Evolutionary conservation across 2,888 invertebrate species (phyloP), one percentile per base, ranked within the genome.

Genomic region (Hydropsyche betteni): DNA sequence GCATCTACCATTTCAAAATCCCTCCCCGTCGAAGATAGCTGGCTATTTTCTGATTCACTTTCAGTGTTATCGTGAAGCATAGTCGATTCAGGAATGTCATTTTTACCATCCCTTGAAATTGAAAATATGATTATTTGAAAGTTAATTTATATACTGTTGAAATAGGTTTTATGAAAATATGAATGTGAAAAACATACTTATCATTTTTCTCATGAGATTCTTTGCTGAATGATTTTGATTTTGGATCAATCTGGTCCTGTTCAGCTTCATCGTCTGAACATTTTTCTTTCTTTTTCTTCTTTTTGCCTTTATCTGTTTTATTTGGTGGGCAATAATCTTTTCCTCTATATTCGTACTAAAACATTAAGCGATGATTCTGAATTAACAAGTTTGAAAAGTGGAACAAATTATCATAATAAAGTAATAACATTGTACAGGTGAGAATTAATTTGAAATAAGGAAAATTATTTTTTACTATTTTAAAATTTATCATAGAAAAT

Each of bases 1-100:
- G 90, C 89, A 81, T 94, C 94, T 72, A 96, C 92, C 83, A 95
- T 94, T 86, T 95, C 96, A 84, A 95, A 95, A 87, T 96, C 95
- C 81, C 93, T 91, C 80, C 93, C 95, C 0, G 93, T 93, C 80
- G 93, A 93, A 12, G 94, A 94, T 74, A 93, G 90, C 82, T 92
- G 92, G 81, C 93, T 93, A 81, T 91, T 90, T 83, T 93, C 94
- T 0, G 93, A 93, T 81, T 95, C 95, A 12, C 94, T 94, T 0
- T 94, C 94, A 0, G 84, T 83, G 68, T 86, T 87, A 70, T 87
- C 80, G 85, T 12, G 74, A 34, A 14, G 80, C 75, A 68, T 80
- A 64, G 74, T 52, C 12, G 74, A 68, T 69, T 79, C 80, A 4
- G 80, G 77, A 64, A 10, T 44, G 10, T 78, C 78, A 12, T 75